Conservation (phyloP, 2,797 vertebrate genomes). For the Arnoldichthys spilopterus region DNA sequence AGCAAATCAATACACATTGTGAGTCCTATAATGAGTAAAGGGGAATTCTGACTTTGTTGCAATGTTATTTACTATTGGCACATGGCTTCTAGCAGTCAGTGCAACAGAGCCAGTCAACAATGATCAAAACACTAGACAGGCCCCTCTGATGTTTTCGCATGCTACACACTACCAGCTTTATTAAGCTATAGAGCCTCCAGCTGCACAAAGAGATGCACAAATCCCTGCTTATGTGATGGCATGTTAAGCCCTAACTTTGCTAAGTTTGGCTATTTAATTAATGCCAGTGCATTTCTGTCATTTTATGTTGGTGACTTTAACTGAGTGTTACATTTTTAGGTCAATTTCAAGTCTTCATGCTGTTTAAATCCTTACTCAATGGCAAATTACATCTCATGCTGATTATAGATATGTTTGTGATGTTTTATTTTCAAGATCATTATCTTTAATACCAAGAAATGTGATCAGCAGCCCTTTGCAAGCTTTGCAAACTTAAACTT, state of each 20-base stretch:
- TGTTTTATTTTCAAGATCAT: neutral
- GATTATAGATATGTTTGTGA: neutral
- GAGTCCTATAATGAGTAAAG: neutral
- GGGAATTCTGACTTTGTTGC: constrained; percentile 16
- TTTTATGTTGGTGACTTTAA: neutral
- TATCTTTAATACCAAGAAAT: neutral
- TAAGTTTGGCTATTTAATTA: constrained; percentile 5
- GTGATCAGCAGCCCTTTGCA: neutral
- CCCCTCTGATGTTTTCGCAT: constrained; percentile 7
- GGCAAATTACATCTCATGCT: neutral
- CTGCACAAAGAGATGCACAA: constrained; percentile 1
- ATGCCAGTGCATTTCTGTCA: neutral
- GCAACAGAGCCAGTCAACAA: constrained; percentile 18
- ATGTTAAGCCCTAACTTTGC: constrained; percentile 1
- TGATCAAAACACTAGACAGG: constrained; percentile 23
- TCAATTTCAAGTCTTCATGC: neutral
- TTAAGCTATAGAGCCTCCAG: constrained; percentile 6
- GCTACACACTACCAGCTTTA: neutral
- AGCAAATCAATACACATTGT: constrained; percentile 12
- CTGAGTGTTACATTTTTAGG: neutral
- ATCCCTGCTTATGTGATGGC: neutral
- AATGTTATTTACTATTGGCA: constrained; percentile 13
- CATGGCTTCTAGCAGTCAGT: constrained; percentile 7
- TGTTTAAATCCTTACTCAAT: neutral
- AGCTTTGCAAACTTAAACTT: no score